These are phyloP conservation scores for Amphilophus citrinellus DNA, from an alignment of 2,113 vertebrate genomes.

Conservation along the genomic window DNA sequence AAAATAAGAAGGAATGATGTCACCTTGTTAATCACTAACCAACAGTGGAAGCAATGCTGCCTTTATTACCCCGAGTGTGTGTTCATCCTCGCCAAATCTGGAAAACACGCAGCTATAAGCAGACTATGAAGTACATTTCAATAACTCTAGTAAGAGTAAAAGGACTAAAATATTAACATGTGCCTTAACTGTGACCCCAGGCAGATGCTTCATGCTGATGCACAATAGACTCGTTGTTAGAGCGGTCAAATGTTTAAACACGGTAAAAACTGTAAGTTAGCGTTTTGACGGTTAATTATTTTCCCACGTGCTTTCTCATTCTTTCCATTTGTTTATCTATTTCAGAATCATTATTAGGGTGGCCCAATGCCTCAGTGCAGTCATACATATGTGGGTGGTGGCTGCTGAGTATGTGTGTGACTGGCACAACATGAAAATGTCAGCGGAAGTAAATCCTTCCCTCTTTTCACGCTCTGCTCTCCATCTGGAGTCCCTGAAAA, in stretches of 20 bases:
- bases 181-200: not conserved
- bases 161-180: not conserved
- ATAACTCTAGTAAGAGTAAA: not conserved
- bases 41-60: constrained; percentile 2
- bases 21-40: constrained; percentile 61
- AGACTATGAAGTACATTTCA: constrained; percentile 5
- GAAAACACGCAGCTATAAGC: constrained; percentile 36
- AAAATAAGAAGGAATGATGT: constrained; percentile 54
- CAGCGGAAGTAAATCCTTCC: constrained; percentile 24
- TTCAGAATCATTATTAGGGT: not conserved
- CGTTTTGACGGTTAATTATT: not conserved
- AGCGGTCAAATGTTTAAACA: not conserved
- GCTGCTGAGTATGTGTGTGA: constrained; percentile 21
- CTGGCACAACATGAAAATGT: constrained; percentile 13
- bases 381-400: constrained; percentile 21
- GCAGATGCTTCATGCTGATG: not conserved
- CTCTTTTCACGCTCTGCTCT: not conserved
- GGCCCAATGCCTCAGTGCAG: constrained; percentile 12
- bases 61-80: constrained; percentile 24
- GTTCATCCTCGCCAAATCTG: constrained; percentile 26
- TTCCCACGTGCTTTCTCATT: not conserved
- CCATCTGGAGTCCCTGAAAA: constrained; percentile 26
- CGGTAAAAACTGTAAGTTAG: not conserved
- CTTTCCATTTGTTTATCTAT: constrained; percentile 9
- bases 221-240: constrained; percentile 30